Conservation (phyloP, 1,140 invertebrate species). For the Protaetia brevitarsis region DNA sequence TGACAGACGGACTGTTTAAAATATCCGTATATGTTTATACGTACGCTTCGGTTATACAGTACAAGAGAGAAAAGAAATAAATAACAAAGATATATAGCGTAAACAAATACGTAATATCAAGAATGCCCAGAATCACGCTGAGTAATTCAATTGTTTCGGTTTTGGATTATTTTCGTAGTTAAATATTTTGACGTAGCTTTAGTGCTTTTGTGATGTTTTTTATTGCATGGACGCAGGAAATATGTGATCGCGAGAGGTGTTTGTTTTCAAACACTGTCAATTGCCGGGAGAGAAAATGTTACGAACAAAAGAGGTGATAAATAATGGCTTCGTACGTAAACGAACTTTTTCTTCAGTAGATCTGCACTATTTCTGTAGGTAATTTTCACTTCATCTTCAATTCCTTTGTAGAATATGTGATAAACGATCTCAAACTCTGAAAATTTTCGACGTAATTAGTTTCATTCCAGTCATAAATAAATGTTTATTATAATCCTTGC, state of each 20-base stretch:
- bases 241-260: constrained; percentile 13
- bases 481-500: no score
- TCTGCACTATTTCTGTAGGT: not conserved
- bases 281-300: not conserved
- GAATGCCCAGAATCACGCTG: constrained; percentile 7
- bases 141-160: constrained; percentile 14
- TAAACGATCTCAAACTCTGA: no score
- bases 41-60: constrained; percentile 11
- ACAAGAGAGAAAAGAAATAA: constrained; percentile 15
- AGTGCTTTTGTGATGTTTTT: constrained; percentile 14
- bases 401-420: no score
- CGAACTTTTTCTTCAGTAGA: not conserved
- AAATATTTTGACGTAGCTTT: constrained; percentile 15
- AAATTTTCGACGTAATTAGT: no score
- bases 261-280: constrained; percentile 14
- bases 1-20: constrained; percentile 14
- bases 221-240: constrained; percentile 7
- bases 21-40: constrained; percentile 15
- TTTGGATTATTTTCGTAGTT: constrained; percentile 15
- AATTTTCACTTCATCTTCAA: constrained; percentile 11
- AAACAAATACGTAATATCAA: constrained; percentile 10
- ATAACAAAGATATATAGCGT: constrained; percentile 15
- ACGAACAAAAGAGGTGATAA: constrained; percentile 14
- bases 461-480: no score
- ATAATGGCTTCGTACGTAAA: constrained; percentile 6